Evolutionary conservation across 2,797 vertebrate species (phyloP).

Genomic region (Crocidura indochinensis): DNA sequence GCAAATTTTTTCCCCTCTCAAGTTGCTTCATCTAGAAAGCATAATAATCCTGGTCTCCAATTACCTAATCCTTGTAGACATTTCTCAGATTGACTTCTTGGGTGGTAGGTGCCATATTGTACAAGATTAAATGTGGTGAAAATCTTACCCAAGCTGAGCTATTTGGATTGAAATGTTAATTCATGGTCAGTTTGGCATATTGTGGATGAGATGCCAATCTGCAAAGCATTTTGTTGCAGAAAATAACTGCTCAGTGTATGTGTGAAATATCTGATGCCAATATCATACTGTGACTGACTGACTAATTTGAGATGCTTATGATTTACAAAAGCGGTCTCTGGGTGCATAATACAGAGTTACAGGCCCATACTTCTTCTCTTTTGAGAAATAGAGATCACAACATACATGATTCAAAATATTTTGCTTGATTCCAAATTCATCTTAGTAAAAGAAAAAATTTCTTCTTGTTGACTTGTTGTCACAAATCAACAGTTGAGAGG

Average conservation of each 20-base stretch:
- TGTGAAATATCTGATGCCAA: constrained; percentile 65
- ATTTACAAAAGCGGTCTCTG: constrained; percentile 77
- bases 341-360: constrained; percentile 36
- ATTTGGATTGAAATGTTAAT: constrained; percentile 68
- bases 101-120: constrained; percentile 50
- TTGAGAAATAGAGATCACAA: constrained; percentile 71
- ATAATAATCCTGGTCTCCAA: neutral
- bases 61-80: neutral
- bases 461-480: constrained; percentile 28
- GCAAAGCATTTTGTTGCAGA: constrained; percentile 70
- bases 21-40: constrained; percentile 35
- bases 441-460: constrained; percentile 77
- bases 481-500: constrained; percentile 39
- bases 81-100: constrained; percentile 30
- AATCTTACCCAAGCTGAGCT: neutral
- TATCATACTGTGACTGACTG: constrained; percentile 29
- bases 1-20: constrained; percentile 26
- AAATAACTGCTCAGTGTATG: constrained; percentile 65
- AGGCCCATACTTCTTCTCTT: constrained; percentile 70
- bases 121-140: neutral
- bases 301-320: constrained; percentile 52
- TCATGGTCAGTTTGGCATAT: constrained; percentile 59
- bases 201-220: constrained; percentile 62
- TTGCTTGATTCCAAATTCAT: constrained; percentile 68
- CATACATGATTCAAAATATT: constrained; percentile 33